phyloP scores from a whole-genome alignment of 2,797 vertebrate species.

The Tadarida brasiliensis region DNA sequence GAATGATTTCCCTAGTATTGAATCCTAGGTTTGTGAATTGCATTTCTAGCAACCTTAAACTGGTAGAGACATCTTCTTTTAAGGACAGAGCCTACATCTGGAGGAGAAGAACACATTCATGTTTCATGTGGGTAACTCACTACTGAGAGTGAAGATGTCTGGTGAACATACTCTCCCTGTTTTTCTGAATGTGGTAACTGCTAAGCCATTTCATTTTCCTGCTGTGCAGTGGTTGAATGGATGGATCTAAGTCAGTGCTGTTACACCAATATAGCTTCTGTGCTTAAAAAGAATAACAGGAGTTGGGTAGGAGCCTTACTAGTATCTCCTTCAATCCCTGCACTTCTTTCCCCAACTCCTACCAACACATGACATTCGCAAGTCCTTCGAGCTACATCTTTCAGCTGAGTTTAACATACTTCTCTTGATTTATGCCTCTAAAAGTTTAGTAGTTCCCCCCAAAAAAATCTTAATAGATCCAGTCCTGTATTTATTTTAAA shows the following conservation, averaged over 20 bases:
- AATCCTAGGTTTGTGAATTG: not conserved
- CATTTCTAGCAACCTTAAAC: not conserved
- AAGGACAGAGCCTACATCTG: not conserved
- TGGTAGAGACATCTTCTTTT: not conserved
- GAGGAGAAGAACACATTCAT: not conserved
- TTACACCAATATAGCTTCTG: not conserved
- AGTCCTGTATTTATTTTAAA: not conserved
- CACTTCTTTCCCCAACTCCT: too few relatives aligned
- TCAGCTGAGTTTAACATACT: not conserved
- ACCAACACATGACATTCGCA: not conserved
- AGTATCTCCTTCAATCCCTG: not conserved
- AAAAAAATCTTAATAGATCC: not conserved
- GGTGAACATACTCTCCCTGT: not conserved
- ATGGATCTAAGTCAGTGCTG: not conserved
- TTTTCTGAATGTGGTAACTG: not conserved
- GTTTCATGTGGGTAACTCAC: not conserved
- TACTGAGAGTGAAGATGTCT: not conserved
- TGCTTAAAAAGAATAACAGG: not conserved
- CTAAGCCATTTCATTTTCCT: not conserved
- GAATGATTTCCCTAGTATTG: not conserved
- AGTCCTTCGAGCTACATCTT: not conserved
- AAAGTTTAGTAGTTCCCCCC: not conserved
- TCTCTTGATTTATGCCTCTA: not conserved
- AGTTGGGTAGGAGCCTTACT: not conserved
- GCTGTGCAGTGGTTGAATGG: not conserved